Conservation (phyloP, 2,888 invertebrate genomes). For the Vesta saturnalis region DNA sequence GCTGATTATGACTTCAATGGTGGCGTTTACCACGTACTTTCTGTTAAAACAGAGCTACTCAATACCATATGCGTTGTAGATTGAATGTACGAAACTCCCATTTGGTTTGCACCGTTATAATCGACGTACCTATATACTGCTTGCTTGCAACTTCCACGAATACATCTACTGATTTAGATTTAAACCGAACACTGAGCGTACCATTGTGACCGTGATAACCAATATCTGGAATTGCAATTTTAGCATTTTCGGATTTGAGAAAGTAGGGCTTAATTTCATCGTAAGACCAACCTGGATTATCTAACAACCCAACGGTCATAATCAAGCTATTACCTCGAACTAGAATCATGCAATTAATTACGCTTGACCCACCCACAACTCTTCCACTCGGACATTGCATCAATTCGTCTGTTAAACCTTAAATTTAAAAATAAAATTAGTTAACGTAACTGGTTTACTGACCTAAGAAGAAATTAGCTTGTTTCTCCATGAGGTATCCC, state of each 20-base stretch:
- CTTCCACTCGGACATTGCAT: conserved; percentile 63
- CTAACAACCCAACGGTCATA: conserved; percentile 69
- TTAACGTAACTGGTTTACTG: too few relatives aligned
- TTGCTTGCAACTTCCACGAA: conserved; percentile 61
- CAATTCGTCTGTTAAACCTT: conserved; percentile 60
- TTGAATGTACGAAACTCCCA: conserved; percentile 24
- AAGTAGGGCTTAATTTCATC: conserved; percentile 62
- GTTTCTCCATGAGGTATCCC: conserved; percentile 69
- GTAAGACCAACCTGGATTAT: conserved; percentile 64
- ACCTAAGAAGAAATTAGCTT: conserved; percentile 65
- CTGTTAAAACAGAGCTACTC: conserved; percentile 68
- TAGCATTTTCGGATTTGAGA: conserved; percentile 57
- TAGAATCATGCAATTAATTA: conserved; percentile 64
- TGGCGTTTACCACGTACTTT: conserved; percentile 65
- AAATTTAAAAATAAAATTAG: too few relatives aligned
- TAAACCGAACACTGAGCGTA: conserved; percentile 57
- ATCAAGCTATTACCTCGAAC: conserved; percentile 70
- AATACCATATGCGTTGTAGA: conserved; percentile 70
- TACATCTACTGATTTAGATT: conserved; percentile 64
- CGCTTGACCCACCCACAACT: conserved; percentile 64
- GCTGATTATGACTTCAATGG: conserved; percentile 78
- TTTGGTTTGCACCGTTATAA: conserved; percentile 22
- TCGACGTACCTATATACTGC: conserved; percentile 18
- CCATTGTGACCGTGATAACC: conserved; percentile 60
- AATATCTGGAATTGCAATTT: conserved; percentile 53